Evolutionary conservation across 2,888 invertebrate genomes (phyloP).

Genomic region (Xestobium rufovillosum): DNA sequence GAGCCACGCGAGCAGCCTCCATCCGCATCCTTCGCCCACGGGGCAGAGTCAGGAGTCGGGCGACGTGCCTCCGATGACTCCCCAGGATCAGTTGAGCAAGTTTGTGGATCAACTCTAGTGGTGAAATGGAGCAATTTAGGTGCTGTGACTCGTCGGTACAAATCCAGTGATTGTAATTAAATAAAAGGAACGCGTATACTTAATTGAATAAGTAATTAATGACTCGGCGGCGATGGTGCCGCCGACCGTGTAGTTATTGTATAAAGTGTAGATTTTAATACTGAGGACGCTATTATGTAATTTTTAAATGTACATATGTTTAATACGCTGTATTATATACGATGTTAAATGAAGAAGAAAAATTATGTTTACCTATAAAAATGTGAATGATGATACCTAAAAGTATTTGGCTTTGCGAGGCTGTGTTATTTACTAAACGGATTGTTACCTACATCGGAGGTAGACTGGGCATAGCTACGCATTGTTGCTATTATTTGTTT

Average conservation of each 20-base stretch:
- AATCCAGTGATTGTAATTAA: too few species aligned
- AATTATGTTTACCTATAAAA: slow-evolving; percentile 23
- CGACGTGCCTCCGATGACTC: slow-evolving; percentile 72
- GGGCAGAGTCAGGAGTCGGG: slow-evolving; percentile 37
- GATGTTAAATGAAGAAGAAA: too few species aligned
- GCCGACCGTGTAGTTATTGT: too few species aligned
- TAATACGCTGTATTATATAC: slow-evolving; percentile 27
- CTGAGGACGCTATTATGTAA: slow-evolving; percentile 29
- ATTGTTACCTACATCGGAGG: slow-evolving; percentile 39
- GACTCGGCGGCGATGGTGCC: too few species aligned
- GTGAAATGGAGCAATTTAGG: slow-evolving; percentile 32
- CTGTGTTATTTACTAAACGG: slow-evolving; percentile 49
- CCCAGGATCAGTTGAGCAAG: slow-evolving; percentile 91
- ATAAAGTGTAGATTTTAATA: slow-evolving; percentile 34
- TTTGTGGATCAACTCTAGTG: slow-evolving; percentile 95
- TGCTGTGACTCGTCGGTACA: slow-evolving; percentile 17
- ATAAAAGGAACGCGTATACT: slow-evolving; percentile 10
- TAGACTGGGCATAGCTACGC: slow-evolving; percentile 38
- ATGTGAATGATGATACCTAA: slow-evolving; percentile 41
- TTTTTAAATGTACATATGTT: slow-evolving; percentile 41
- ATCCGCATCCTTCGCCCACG: slow-evolving; percentile 49
- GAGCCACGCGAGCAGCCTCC: slow-evolving; percentile 43
- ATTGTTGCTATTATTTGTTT: slow-evolving; percentile 35
- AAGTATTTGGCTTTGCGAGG: slow-evolving; percentile 55
- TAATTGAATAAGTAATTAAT: too few species aligned